A percentile compares a stretch with the other conserved stretches of the same genome.
These are phyloP conservation scores for Ormyrus thymus DNA, from an alignment of 2,888 invertebrate species.

Conservation along the genomic window DNA sequence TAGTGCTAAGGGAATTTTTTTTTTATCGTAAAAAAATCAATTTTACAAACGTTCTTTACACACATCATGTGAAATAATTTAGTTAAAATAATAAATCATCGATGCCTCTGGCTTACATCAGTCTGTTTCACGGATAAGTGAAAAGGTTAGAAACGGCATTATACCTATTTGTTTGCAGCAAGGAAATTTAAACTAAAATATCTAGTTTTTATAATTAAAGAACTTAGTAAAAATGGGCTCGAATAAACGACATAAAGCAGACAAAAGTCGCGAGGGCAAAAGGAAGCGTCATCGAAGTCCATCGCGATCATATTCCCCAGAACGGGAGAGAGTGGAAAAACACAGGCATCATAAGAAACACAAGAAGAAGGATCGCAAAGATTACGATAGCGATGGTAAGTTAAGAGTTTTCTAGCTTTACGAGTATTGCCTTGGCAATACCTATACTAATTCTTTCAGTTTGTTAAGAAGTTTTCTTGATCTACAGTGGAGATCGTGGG, in stretches of 20 bases:
- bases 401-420: constrained; percentile 13
- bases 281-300: constrained; percentile 82
- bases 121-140: too few relatives aligned
- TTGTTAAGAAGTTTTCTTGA: constrained; percentile 54
- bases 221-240: constrained; percentile 78
- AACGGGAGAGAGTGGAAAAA: constrained; percentile 70
- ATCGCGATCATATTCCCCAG: constrained; percentile 76
- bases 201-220: too few relatives aligned
- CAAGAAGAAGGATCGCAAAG: constrained; percentile 72
- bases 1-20: too few relatives aligned
- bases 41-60: too few relatives aligned
- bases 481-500: constrained; percentile 71
- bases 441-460: constrained; percentile 50
- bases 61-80: too few relatives aligned
- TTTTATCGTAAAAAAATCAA: too few relatives aligned
- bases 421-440: background rate
- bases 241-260: constrained; percentile 81
- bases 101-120: too few relatives aligned
- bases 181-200: background rate
- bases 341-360: constrained; percentile 74
- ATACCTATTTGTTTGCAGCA: background rate
- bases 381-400: constrained; percentile 74
- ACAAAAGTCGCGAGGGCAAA: constrained; percentile 78
- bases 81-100: too few relatives aligned
- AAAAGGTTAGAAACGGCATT: too few relatives aligned